Conservation (phyloP, 2,113 vertebrate species). For the Eptesicus fuscus region DNA sequence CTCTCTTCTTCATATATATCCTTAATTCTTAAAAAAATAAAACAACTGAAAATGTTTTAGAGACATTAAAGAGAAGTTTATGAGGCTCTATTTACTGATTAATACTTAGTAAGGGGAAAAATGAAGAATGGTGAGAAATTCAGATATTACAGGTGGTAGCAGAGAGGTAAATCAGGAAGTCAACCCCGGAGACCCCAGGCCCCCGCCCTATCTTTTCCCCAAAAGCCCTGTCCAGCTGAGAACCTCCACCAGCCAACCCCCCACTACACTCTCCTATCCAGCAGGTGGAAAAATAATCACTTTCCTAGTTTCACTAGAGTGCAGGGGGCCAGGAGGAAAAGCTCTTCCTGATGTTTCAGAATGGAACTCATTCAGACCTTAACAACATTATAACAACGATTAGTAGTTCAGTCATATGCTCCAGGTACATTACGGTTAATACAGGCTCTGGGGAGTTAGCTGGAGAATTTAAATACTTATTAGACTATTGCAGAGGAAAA, state of each 20-base stretch:
- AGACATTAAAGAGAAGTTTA: not conserved
- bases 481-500: not conserved
- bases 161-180: not conserved
- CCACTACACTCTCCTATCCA: not conserved
- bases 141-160: not conserved
- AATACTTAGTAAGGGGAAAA: not conserved
- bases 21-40: not conserved
- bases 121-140: not conserved
- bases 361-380: not conserved
- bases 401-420: not conserved
- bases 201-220: accelerated
- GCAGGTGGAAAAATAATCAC: not conserved
- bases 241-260: not conserved
- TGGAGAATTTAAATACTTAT: not conserved
- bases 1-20: not conserved
- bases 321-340: not conserved
- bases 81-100: not conserved
- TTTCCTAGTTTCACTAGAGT: not conserved
- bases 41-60: not conserved
- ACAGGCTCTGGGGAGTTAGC: not conserved
- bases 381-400: not conserved
- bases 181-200: not conserved
- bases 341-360: not conserved
- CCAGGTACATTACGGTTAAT: not conserved
- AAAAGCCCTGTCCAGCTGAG: not conserved